Evolutionary conservation across 2,797 vertebrate genomes (phyloP), one percentile per base, ranked within the genome.

Genomic region (Cottoperca gobio): DNA sequence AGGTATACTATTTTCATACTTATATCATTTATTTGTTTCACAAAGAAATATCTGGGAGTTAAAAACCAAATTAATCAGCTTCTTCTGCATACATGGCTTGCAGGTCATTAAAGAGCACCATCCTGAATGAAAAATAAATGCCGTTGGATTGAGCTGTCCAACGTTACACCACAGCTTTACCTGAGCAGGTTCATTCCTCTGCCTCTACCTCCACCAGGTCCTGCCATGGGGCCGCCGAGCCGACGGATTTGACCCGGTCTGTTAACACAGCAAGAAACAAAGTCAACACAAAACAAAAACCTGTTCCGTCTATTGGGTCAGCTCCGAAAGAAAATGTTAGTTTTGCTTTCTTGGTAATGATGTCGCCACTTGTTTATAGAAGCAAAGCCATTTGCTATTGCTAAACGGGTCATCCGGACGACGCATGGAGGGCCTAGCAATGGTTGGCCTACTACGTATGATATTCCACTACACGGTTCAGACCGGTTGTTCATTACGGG

Each of bases 161-260:
- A n/a, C n/a, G n/a, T n/a, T 8, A 10, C 11, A 39, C 0, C 14
- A 0, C 11, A 12, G 14, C 0, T 8, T 86, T 94, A 99, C 98
- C 98, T 97, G 78, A 99, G 94, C 87, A 99, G 73, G 92, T 97
- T 96, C 84, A 96, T 92, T 91, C 98, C 98, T 87, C 98, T 96
- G 66, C 98, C 98, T 95, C 98, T 97, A 97, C 97, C 97, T 97
- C 62, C 97, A 37, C 96, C 97, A 49, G 96, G 95, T 95, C 97
- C 97, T 95, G 97, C 88, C 94, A 97, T 82, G 94, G 97, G 91
- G 68, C 92, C 93, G 37, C 88, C 89, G 70, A 96, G 83, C 76
- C 98, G 92, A 37, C 98, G 96, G 69, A 96, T 91, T 73, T 97
- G 97, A 81, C 97, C 97, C 87, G 97, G 97, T 92, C 98, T 99